Evolutionary conservation across 1,140 invertebrate species (phyloP), one percentile per base, ranked within the genome.

Genomic region (Asobara japonica): DNA sequence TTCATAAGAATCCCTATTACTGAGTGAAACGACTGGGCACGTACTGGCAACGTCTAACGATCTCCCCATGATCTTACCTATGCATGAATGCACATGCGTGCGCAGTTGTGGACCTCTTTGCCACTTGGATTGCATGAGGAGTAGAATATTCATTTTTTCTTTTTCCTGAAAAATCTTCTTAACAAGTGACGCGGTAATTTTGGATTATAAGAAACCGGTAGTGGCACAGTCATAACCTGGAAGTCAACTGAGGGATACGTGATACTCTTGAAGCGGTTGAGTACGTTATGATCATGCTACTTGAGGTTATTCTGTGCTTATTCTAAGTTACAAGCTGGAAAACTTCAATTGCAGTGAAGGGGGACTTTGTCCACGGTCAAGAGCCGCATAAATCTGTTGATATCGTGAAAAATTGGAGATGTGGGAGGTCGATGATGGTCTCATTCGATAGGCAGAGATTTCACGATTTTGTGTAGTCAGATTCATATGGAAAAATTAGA

Each of bases 161-260:
- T 51, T 51, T 4, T 20, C 20, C 16, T 16, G 18, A 51, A 16
- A n/a, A 18, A n/a, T n/a, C 20, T 51, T 51, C 45, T 51, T 16
- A 51, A 51, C 45, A 16, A 16, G 45, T 51, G 20, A 51, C 20
- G 45, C 20, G 45, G 45, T 51, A 51, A 51, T 51, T 51, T 51
- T 51, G 45, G 45, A 51, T 51, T 51, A 51, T 20, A 18, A 51
- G 45, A 51, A 51, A 51, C 45, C 45, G 45, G 45, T 51, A 51
- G 45, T 51, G 45, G 45, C 31, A 16, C 16, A 18, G 45, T 18
- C 20, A 6, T 51, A 51, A 51, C 45, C 45, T 18, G n/a, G 20
- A 51, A 51, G n/a, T 16, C 45, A 18, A 18, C 20, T 16, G 2
- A 18, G 45, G 18, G 45, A 18, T 51, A 51, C 45, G 45, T 51